These are phyloP conservation scores for Oreotrochilus melanogaster DNA, from an alignment of 2,113 vertebrate species.

Conservation along the genomic window DNA sequence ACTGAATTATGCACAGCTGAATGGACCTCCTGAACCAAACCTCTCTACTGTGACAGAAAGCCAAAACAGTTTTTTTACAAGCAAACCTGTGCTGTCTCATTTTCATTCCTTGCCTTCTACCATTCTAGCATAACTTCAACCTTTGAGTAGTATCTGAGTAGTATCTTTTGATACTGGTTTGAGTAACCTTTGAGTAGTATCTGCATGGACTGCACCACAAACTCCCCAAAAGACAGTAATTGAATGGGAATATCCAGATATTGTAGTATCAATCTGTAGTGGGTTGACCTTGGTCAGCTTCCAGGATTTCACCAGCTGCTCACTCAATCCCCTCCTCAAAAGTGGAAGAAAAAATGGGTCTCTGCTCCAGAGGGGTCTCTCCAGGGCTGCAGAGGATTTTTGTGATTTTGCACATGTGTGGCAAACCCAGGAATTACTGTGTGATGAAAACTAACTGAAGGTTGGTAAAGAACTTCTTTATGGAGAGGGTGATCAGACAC, in stretches of 20 bases:
- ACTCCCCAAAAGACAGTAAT: not conserved
- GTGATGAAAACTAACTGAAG: not conserved
- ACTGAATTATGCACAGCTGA: not conserved
- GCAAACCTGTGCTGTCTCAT: not conserved
- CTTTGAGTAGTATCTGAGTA: not conserved
- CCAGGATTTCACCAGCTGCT: not conserved
- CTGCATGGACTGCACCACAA: not conserved
- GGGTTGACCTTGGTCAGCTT: not conserved
- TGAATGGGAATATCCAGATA: not conserved
- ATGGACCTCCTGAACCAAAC: not conserved
- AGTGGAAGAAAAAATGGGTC: not conserved
- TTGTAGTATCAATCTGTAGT: not conserved
- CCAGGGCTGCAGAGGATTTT: not conserved
- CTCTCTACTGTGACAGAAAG: not conserved
- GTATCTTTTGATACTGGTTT: no score
- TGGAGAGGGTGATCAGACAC: no score
- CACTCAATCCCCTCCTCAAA: not conserved
- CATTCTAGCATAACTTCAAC: not conserved
- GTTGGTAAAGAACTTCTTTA: no score
- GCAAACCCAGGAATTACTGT: not conserved
- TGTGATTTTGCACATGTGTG: fast-evolving
- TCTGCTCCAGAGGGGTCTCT: no score
- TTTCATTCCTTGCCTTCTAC: not conserved
- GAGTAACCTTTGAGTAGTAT: not conserved
- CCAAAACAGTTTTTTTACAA: not conserved